Conservation (phyloP, 2,888 invertebrate genomes). For the Linhomoeus sp. region DNA sequence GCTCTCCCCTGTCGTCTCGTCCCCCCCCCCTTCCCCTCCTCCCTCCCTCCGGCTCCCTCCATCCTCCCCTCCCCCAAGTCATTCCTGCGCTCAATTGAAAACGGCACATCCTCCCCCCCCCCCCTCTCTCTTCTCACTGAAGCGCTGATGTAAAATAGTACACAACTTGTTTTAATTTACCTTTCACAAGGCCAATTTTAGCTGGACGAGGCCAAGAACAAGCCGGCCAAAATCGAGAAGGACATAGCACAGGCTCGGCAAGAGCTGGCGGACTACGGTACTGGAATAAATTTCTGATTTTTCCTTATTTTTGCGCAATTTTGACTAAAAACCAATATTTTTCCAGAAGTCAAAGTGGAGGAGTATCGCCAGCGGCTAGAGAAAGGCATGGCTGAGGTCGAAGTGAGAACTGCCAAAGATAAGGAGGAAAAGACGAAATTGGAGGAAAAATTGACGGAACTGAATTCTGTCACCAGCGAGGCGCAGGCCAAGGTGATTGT, state of each 20-base stretch:
- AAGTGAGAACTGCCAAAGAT: not conserved
- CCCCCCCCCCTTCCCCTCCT: too few relatives aligned
- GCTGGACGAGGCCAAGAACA: conserved; percentile 44
- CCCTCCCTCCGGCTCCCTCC: too few relatives aligned
- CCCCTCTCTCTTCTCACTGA: too few relatives aligned
- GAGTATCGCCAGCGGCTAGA: conserved; percentile 9
- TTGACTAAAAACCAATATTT: conserved; percentile 1
- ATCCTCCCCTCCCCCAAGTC: too few relatives aligned
- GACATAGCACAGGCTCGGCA: conserved; percentile 17
- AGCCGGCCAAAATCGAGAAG: conserved; percentile 7
- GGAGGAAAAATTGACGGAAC: not conserved
- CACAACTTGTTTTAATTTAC: too few relatives aligned
- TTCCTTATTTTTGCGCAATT: too few relatives aligned
- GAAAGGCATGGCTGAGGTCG: conserved; percentile 3
- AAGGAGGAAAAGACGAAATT: conserved; percentile 5
- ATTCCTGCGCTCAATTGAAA: too few relatives aligned
- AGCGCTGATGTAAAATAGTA: too few relatives aligned
- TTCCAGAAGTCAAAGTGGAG: conserved; percentile 14
- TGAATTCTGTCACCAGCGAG: not conserved
- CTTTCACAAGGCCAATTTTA: too few relatives aligned
- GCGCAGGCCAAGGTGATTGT: not conserved
- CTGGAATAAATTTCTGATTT: too few relatives aligned
- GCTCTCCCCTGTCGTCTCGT: too few relatives aligned
- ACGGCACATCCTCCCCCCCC: too few relatives aligned
- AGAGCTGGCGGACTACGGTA: conserved; percentile 13